Base-by-base conservation (phyloP, 64 coral and sea anemone genomes). In the Montipora efflorescens region DNA sequence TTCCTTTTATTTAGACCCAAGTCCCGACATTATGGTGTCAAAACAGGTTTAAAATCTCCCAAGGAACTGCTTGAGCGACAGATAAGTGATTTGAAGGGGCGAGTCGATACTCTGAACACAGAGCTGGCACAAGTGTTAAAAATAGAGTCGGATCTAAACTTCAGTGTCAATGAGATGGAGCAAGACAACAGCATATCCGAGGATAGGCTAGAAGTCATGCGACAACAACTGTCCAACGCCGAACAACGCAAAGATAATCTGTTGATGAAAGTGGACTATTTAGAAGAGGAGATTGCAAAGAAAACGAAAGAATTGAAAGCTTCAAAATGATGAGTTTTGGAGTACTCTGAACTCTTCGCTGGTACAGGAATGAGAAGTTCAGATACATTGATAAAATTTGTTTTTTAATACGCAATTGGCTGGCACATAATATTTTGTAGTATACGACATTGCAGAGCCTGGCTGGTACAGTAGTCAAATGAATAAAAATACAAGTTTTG, bases 81-180 rank as follows among this genome's bases (percentile, higher is more conserved):
- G 64, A 94, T 95, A 11, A 95, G 90, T 61, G 83, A 95, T 67
- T 74, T 95, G 23, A 88, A 97, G 69, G 81, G 93, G 46, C 77
- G 90, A 22, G 94, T 88, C 8, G 96, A 97, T 57, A 84, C 81
- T 11, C 59, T 91, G 2, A 97, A 97, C 78, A 79, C 79, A 47
- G 96, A 97, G 78, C 71, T 97, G 8, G 91, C 96, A 5, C 92
- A 95, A 28, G 84, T 92, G 1, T 92, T 97, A 84, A 97, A 97
- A 87, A 90, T 83, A 0, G 96, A 97, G 61, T 82, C 96, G 4
- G 78, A 94, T 36, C 79, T 97, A 12, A 94, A 97, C 62, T 73
- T 75, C 14, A 78, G 83, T 53, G 69, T 97, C 6, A 78, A 79
- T 16, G 83, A 91, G 43, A 92, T 97, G 93, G 84, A 95, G 49